These are phyloP conservation scores for Harmothoe impar DNA, from an alignment of 2,888 invertebrate genomes.

Conservation along the genomic window DNA sequence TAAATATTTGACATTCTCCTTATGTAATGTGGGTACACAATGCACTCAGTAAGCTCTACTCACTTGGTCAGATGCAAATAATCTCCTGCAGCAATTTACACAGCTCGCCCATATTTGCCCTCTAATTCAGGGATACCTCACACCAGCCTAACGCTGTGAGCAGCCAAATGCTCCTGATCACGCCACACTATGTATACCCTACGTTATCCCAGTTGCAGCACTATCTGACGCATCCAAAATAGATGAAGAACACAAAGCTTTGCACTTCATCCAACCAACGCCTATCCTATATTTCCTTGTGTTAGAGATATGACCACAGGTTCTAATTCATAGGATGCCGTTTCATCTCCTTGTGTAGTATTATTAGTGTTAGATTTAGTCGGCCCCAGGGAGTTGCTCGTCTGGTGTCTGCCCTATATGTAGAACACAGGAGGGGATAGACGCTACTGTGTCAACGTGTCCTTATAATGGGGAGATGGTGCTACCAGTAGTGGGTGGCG, in stretches of 20 bases:
- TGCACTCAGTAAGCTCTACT: background rate
- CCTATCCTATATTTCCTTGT: too few species aligned
- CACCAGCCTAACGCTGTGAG: too few species aligned
- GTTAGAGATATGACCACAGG: background rate
- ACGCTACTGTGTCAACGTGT: background rate
- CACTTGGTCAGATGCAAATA: background rate
- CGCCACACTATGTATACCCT: background rate
- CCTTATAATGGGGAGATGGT: too few species aligned
- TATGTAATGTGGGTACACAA: constrained; percentile 4
- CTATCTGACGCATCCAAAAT: background rate
- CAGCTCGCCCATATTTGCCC: background rate
- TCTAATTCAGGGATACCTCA: background rate
- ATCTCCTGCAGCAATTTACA: background rate
- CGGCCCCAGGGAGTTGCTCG: background rate
- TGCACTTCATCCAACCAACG: background rate
- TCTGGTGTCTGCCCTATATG: constrained; percentile 18
- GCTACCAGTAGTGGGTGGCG: too few species aligned
- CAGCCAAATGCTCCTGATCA: too few species aligned
- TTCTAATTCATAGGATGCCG: background rate
- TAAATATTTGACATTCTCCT: constrained; percentile 17
- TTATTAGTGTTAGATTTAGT: background rate
- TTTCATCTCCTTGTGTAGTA: background rate
- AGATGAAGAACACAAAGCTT: constrained; percentile 3
- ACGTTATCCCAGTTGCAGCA: background rate
- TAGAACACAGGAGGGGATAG: background rate